These are phyloP conservation scores for Chunga burmeisteri DNA, from an alignment of 2,113 vertebrate genomes.

Conservation along the genomic window DNA sequence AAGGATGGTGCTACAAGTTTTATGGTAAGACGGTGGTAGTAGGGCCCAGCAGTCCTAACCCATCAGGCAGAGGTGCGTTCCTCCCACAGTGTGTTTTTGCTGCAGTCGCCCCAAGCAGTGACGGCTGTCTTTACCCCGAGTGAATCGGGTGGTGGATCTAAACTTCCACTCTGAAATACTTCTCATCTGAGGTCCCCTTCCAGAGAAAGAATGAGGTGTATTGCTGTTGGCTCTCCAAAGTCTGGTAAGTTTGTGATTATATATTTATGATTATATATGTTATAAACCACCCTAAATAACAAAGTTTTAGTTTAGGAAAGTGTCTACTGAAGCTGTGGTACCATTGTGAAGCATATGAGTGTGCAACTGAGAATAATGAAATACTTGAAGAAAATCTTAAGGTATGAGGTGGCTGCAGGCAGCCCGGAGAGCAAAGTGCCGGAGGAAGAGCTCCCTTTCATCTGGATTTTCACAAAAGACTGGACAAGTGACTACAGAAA, in stretches of 20 bases:
- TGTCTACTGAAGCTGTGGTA: background rate
- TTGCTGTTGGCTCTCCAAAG: background rate
- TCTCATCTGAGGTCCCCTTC: background rate
- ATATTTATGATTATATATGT: no score
- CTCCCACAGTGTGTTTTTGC: background rate
- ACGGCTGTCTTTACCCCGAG: accelerated
- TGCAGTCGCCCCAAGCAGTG: accelerated
- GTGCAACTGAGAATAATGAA: background rate
- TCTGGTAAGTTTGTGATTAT: background rate
- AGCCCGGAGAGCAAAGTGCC: background rate
- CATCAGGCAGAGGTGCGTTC: background rate
- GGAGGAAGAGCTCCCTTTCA: background rate
- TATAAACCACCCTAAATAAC: background rate
- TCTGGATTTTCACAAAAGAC: background rate
- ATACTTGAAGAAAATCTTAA: background rate
- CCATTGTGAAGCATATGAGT: background rate
- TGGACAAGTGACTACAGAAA: background rate
- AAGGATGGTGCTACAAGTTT: background rate
- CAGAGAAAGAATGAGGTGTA: background rate
- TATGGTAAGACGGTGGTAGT: background rate
- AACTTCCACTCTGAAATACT: background rate
- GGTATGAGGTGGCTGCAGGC: background rate
- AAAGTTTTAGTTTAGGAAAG: background rate
- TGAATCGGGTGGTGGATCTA: background rate
- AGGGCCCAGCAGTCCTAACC: background rate